Percentiles rank a stretch among this genome's conserved stretches.
phyloP scores from a whole-genome alignment of 2,113 vertebrate genomes.

The Antechinus stuartii region DNA sequence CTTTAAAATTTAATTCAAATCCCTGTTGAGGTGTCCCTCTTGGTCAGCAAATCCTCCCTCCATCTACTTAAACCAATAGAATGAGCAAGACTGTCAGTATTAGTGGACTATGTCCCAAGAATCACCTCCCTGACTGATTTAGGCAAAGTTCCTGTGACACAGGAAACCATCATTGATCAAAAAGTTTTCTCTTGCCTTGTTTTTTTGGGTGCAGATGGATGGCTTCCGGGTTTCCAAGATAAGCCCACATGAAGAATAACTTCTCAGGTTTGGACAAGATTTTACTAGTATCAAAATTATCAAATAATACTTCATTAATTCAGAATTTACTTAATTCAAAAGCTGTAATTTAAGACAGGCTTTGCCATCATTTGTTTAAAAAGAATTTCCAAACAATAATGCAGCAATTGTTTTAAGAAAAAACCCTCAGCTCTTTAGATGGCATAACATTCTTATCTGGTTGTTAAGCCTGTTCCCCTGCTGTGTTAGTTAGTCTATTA shows the following conservation, averaged over 20 bases:
- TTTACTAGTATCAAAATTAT: not conserved
- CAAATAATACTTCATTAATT: not conserved
- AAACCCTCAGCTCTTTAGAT: not conserved
- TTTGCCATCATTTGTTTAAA: constrained; percentile 14
- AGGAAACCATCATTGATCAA: not conserved
- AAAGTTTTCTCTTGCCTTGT: not conserved
- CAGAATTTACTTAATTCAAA: constrained; percentile 3
- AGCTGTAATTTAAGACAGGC: not conserved
- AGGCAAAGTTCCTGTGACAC: not conserved
- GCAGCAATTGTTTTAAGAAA: not conserved
- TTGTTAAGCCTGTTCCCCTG: not conserved
- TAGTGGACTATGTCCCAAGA: not conserved
- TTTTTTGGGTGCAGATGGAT: not conserved
- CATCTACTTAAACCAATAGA: not conserved
- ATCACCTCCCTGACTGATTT: not conserved
- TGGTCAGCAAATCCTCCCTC: not conserved
- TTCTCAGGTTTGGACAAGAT: not conserved
- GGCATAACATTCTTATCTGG: not conserved
- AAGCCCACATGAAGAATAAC: constrained; percentile 3
- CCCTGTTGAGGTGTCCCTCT: not conserved
- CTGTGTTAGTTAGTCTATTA: not conserved
- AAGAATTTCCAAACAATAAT: not conserved
- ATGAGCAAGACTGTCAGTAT: not conserved
- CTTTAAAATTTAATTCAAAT: not conserved
- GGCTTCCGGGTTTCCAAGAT: not conserved